Percentiles rank a stretch among this genome's conserved stretches.
phyloP scores from a whole-genome alignment of 2,113 vertebrate species.

The Cynopterus brachyotis region DNA sequence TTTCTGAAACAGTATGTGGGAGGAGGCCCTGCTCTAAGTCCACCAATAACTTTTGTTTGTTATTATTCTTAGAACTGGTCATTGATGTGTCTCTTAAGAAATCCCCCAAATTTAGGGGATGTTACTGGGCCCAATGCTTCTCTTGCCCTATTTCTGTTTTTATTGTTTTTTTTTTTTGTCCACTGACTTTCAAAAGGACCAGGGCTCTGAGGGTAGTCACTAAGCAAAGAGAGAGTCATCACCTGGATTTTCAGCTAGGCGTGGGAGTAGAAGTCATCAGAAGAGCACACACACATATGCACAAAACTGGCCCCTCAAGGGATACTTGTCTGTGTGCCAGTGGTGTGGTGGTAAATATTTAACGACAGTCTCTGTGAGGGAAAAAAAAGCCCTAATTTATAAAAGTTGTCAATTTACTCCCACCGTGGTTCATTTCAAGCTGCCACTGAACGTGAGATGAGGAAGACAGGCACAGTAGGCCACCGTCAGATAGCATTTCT shows the following conservation, averaged over 20 bases:
- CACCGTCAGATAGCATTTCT: fast-evolving
- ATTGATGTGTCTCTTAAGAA: neutral
- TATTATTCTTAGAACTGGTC: neutral
- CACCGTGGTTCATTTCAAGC: neutral
- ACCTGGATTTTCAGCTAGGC: neutral
- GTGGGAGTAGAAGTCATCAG: neutral
- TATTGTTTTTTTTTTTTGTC: neutral
- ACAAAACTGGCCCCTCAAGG: neutral
- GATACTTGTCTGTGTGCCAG: neutral
- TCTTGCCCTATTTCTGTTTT: neutral
- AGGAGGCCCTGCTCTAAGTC: neutral
- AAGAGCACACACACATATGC: neutral
- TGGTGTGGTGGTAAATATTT: neutral
- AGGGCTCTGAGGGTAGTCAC: neutral
- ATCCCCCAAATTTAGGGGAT: neutral
- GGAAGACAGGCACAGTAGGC: fast-evolving
- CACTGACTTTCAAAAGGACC: neutral
- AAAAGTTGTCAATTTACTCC: neutral
- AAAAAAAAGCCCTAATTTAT: neutral
- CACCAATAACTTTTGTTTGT: neutral
- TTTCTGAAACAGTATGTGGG: neutral
- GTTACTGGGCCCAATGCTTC: fast-evolving
- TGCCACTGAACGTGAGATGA: no score
- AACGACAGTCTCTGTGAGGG: neutral
- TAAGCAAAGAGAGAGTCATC: neutral